These are phyloP conservation scores for Nothobranchius kuhntae DNA, from an alignment of 2,113 vertebrate genomes.

Conservation along the genomic window DNA sequence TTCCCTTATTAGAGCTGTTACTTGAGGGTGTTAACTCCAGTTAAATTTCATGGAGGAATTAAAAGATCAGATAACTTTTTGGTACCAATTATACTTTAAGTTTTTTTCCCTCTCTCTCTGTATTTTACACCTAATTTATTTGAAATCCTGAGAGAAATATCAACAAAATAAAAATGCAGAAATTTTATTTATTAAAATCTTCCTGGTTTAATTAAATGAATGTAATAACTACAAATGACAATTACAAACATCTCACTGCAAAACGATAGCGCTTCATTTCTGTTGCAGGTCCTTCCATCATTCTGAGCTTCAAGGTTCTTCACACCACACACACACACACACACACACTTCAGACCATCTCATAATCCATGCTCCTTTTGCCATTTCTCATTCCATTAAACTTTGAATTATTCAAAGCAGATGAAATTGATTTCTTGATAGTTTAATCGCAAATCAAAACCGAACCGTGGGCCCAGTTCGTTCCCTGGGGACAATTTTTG, in stretches of 20 bases:
- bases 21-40: slow-evolving; percentile 30
- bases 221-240: slow-evolving; percentile 20
- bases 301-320: slow-evolving; percentile 24
- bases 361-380: slow-evolving; percentile 60
- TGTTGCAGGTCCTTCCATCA: slow-evolving; percentile 30
- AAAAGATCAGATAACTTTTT: slow-evolving; percentile 24
- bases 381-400: slow-evolving; percentile 78
- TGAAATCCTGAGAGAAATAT: slow-evolving; percentile 8
- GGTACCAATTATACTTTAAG: slow-evolving; percentile 26
- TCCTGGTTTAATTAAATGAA: not conserved
- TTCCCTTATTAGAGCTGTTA: slow-evolving; percentile 20
- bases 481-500: slow-evolving; percentile 73
- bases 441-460: slow-evolving; percentile 80
- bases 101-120: slow-evolving; percentile 13
- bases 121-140: slow-evolving; percentile 11
- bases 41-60: slow-evolving; percentile 37
- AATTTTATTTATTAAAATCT: not conserved
- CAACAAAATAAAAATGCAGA: slow-evolving; percentile 4
- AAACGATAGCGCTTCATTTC: slow-evolving; percentile 14
- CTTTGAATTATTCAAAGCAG: slow-evolving; percentile 80
- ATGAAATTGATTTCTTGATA: slow-evolving; percentile 80
- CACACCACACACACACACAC: slow-evolving; percentile 6
- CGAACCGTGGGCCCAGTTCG: slow-evolving; percentile 65
- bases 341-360: slow-evolving; percentile 49
- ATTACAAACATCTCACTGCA: slow-evolving; percentile 39